Base-by-base conservation (phyloP, 2,888 invertebrate species). In the Helicoverpa assulta region DNA sequence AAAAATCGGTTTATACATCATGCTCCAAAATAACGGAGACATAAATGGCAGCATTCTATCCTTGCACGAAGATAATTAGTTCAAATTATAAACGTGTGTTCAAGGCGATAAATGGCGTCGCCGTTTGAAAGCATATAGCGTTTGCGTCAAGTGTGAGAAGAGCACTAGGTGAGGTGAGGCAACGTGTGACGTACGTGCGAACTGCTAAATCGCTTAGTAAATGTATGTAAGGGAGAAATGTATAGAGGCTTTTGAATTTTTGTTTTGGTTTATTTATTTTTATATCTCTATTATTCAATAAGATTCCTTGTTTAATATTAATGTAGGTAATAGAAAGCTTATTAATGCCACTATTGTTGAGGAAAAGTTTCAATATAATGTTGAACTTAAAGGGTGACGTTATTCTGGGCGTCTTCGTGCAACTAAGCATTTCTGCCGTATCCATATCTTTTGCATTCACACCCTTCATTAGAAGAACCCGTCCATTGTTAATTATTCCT, bases 11-110 rank as follows among this genome's bases (percentile, higher is more conserved):
- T 14, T 1, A 10, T 40, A 40, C 3, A 14, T 14, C 40, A 40
- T 26, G 40, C 40, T n/a, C 6, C n/a, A 47, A 47, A 47, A 5
- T n/a, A n/a, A 47, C 5, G 47, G 40, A 47, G 47, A 47, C 47
- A n/a, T n/a, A 47, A 47, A 47, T 47, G n/a, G n/a, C 47, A 47
- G 47, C n/a, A 47, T 47, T 47, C 5, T 5, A 47, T 47, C 6
- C 19, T 8, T 37, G 33, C 37, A 29, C 47, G 40, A 12, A 55
- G 19, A 51, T 40, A 40, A 16, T 51, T 56, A 40, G 33, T 73
- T 67, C 21, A 14, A 51, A 67, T 51, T 21, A 18, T 66, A 50
- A 70, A 40, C 33, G n/a, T 7, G 18, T 69, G 37, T n/a, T 37
- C n/a, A 33, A 37, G 53, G 54, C 37, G 53, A 29, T 64, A 29